A percentile compares a stretch with the other conserved stretches of the same genome.
Conservation (phyloP, 2,888 invertebrate species). For the Allolobophora icterica region DNA sequence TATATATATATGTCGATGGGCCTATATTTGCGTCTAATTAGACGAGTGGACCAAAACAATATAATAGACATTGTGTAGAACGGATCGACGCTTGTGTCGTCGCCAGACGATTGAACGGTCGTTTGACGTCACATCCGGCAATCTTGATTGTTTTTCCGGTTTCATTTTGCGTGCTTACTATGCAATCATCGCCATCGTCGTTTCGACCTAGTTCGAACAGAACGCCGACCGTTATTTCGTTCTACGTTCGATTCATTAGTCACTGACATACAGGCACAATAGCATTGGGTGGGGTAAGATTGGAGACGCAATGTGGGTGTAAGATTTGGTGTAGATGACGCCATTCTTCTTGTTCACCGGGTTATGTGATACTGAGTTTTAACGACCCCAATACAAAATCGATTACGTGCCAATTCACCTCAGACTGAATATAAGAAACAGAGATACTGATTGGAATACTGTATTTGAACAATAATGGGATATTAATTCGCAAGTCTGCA, state of each 20-base stretch:
- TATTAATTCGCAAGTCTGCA: not conserved
- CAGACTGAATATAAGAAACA: not conserved
- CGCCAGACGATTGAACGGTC: not conserved
- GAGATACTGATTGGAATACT: not conserved
- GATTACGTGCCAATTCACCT: not conserved
- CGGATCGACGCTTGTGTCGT: not conserved
- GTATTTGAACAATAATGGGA: not conserved
- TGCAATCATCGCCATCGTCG: not conserved
- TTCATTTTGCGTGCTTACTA: not conserved
- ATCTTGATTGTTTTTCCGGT: conserved; percentile 14
- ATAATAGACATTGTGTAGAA: not conserved
- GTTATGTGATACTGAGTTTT: not conserved
- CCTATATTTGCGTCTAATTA: not conserved
- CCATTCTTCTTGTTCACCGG: not conserved
- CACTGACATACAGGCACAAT: not conserved
- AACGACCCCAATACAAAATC: not conserved
- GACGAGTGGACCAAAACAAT: not conserved
- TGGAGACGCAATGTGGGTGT: not conserved
- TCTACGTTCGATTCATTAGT: not conserved
- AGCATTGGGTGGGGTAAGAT: not conserved
- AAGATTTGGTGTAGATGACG: not conserved
- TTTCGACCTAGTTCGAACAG: conserved; percentile 6
- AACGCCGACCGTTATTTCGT: not conserved
- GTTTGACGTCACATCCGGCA: not conserved
- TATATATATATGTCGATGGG: not conserved